These are phyloP conservation scores for Laothoe populi DNA, from an alignment of 2,888 invertebrate genomes.

Conservation along the genomic window DNA sequence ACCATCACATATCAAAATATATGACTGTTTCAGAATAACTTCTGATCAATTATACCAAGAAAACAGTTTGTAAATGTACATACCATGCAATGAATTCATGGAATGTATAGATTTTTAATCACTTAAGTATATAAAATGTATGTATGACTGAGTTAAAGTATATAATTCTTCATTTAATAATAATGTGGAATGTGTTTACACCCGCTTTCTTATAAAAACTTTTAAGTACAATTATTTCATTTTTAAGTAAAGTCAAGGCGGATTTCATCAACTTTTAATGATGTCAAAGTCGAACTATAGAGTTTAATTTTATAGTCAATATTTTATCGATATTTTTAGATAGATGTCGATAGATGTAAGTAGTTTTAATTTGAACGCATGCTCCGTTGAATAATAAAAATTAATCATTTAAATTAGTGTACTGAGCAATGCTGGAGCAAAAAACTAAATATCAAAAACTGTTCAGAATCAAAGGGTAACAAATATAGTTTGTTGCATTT, in stretches of 20 bases:
- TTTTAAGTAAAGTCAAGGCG: slow-evolving; percentile 4
- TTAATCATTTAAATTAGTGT: too few species aligned
- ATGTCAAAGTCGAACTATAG: background rate
- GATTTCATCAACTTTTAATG: background rate
- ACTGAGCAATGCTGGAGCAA: too few species aligned
- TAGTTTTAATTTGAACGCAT: background rate
- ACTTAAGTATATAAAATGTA: too few species aligned
- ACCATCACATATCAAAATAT: slow-evolving; percentile 17
- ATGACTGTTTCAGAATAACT: background rate
- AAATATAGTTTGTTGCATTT: too few species aligned
- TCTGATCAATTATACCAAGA: background rate
- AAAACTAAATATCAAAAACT: too few species aligned
- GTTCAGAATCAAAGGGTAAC: too few species aligned
- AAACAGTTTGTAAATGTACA: background rate
- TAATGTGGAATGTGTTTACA: slow-evolving; percentile 12
- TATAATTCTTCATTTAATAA: background rate
- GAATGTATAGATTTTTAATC: slow-evolving; percentile 10
- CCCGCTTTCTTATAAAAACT: slow-evolving; percentile 7
- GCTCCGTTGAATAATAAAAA: background rate
- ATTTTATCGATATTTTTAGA: background rate
- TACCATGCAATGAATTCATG: background rate
- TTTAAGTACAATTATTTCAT: background rate
- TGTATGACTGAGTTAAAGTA: too few species aligned
- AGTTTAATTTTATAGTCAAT: background rate
- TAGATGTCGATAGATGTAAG: background rate